Percentiles rank a stretch among this genome's conserved stretches.
phyloP scores from a whole-genome alignment of 2,113 vertebrate species.

The Passer montanus region DNA sequence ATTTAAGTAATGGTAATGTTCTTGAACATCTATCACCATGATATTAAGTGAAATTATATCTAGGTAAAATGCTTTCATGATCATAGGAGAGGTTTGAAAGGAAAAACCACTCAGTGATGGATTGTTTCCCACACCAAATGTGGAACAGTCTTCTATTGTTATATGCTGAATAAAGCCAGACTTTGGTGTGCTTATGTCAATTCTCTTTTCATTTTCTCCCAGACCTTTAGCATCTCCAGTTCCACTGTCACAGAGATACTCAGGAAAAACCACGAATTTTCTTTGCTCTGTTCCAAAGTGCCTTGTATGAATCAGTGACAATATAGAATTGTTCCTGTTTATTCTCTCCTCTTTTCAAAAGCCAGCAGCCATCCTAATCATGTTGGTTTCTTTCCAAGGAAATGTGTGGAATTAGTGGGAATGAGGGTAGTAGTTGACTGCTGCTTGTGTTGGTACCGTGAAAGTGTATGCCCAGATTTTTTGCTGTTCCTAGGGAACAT shows the following conservation, averaged over 20 bases:
- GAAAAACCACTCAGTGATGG: not conserved
- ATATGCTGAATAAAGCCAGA: not conserved
- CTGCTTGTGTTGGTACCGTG: not conserved
- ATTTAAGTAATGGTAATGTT: not conserved
- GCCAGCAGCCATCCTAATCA: not conserved
- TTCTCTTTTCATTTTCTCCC: not conserved
- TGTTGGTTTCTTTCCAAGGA: not conserved
- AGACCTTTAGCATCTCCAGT: not conserved
- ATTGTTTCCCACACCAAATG: not conserved
- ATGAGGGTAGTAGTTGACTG: not conserved
- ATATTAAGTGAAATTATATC: not conserved
- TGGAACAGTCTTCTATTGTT: not conserved
- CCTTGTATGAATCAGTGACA: not conserved
- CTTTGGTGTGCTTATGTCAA: not conserved
- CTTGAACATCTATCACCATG: not conserved
- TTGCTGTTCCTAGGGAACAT: not conserved
- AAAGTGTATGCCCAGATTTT: not conserved
- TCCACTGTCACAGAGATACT: not conserved
- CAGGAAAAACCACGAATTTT: not conserved
- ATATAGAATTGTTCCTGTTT: not conserved
- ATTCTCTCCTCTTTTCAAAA: not conserved
- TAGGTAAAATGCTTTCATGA: not conserved
- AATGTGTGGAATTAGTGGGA: not conserved
- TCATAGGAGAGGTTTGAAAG: not conserved
- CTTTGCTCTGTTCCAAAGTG: not conserved